A percentile compares a stretch with the other conserved stretches of the same genome.
phyloP scores from a whole-genome alignment of 2,113 vertebrate genomes.

The Aegypius monachus region DNA sequence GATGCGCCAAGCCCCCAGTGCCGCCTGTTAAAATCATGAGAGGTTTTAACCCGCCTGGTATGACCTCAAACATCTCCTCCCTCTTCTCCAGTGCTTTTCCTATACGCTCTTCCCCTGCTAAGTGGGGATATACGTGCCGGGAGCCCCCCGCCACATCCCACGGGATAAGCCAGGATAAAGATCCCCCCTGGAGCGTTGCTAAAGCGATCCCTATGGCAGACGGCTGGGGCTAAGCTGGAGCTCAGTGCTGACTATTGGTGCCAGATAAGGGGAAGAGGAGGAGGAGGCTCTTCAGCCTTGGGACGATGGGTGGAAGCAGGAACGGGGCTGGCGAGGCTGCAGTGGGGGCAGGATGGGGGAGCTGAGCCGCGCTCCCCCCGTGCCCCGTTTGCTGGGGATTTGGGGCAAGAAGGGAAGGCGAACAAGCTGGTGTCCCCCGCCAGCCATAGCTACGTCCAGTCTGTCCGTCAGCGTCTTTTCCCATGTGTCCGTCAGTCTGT shows the following conservation, averaged over 20 bases:
- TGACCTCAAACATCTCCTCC: not conserved
- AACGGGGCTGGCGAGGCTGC: not conserved
- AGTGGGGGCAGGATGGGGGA: not conserved
- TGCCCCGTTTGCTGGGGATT: rapidly evolving
- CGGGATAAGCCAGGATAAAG: slow-evolving; percentile 10
- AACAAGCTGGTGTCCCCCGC: rapidly evolving
- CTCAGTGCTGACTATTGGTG: not conserved
- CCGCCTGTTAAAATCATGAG: not conserved
- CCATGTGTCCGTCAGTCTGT: rapidly evolving
- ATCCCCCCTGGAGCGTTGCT: not conserved
- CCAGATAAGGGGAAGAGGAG: not conserved
- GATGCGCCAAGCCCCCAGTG: not conserved
- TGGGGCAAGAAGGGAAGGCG: not conserved
- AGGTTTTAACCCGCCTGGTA: not conserved
- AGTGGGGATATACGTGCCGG: slow-evolving; percentile 25
- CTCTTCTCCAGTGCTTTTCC: not conserved
- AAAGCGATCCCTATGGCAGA: not conserved
- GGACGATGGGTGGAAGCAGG: not conserved
- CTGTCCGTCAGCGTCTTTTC: not conserved
- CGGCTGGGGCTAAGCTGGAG: slow-evolving; percentile 12
- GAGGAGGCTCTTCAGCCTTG: not conserved
- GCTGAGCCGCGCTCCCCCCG: rapidly evolving
- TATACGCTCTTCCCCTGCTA: not conserved
- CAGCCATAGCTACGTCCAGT: rapidly evolving
- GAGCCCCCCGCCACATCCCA: not conserved